A percentile compares a stretch with the other conserved stretches of the same genome.
These are phyloP conservation scores for Sceliomorpha sp. DNA, from an alignment of 2,888 invertebrate genomes.

Conservation along the genomic window DNA sequence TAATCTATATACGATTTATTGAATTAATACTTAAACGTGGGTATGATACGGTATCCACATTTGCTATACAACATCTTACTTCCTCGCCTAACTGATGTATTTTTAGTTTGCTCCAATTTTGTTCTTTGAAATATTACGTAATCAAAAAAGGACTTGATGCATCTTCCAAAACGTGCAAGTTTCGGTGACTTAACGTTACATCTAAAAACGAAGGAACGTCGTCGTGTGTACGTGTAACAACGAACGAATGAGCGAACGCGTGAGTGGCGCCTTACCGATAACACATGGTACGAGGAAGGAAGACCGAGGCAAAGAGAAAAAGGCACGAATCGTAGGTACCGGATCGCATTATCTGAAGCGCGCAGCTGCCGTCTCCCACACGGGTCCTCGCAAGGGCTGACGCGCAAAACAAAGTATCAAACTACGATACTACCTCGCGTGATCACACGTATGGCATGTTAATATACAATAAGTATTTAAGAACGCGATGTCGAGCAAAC, in stretches of 20 bases:
- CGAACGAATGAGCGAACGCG: slow-evolving; percentile 43
- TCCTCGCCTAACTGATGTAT: too few relatives aligned
- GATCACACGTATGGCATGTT: slow-evolving; percentile 74
- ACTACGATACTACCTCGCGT: slow-evolving; percentile 71
- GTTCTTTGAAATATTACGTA: too few relatives aligned
- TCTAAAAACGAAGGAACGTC: slow-evolving; percentile 15
- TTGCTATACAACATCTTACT: too few relatives aligned
- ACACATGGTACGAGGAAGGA: slow-evolving; percentile 5
- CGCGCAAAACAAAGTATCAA: slow-evolving; percentile 68
- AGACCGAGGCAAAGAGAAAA: slow-evolving; percentile 42
- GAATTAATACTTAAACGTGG: too few relatives aligned
- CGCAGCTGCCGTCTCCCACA: slow-evolving; percentile 75
- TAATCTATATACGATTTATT: too few relatives aligned
- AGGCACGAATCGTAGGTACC: slow-evolving; percentile 52
- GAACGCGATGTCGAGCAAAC: slow-evolving; percentile 51
- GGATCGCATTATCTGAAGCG: slow-evolving; percentile 69
- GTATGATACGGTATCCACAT: too few relatives aligned
- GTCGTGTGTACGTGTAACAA: slow-evolving; percentile 43
- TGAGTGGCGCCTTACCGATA: slow-evolving; percentile 19
- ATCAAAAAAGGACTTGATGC: too few relatives aligned
- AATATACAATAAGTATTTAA: slow-evolving; percentile 76
- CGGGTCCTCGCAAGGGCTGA: slow-evolving; percentile 60
- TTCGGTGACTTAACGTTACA: too few relatives aligned
- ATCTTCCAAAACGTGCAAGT: too few relatives aligned
- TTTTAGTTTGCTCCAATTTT: too few relatives aligned